A percentile compares a stretch with the other conserved stretches of the same genome.
Evolutionary conservation across 2,888 invertebrate genomes (phyloP).

Genomic region (Coleophora flavipennella): DNA sequence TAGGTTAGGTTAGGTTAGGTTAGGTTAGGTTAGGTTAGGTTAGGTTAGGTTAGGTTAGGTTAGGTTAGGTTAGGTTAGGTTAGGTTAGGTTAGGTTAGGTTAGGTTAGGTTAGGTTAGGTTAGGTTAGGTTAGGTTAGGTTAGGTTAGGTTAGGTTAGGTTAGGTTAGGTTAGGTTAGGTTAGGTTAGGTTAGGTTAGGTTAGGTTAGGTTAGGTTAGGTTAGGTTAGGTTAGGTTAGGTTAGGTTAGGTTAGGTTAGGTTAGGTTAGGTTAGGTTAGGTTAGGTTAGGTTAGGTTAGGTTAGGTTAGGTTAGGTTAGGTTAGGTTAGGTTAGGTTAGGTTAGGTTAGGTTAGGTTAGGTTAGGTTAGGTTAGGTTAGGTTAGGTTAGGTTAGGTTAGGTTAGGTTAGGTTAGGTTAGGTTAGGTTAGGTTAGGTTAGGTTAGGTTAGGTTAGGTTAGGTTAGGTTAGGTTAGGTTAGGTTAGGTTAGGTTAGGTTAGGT

Average conservation of each 20-base stretch:
- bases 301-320: slow-evolving; percentile 8
- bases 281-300: slow-evolving; percentile 9
- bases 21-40: slow-evolving; percentile 15
- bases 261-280: slow-evolving; percentile 11
- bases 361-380: slow-evolving; percentile 11
- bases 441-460: slow-evolving; percentile 16
- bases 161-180: slow-evolving; percentile 10
- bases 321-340: slow-evolving; percentile 11
- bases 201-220: slow-evolving; percentile 14
- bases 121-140: slow-evolving; percentile 11
- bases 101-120: slow-evolving; percentile 13
- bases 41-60: slow-evolving; percentile 17
- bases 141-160: slow-evolving; percentile 12
- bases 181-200: slow-evolving; percentile 13
- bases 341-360: slow-evolving; percentile 12
- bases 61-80: slow-evolving; percentile 16
- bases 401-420: slow-evolving; percentile 14
- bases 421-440: slow-evolving; percentile 16
- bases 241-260: slow-evolving; percentile 13
- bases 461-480: slow-evolving; percentile 14
- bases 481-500: slow-evolving; percentile 17
- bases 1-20: slow-evolving; percentile 10
- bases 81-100: slow-evolving; percentile 13
- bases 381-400: slow-evolving; percentile 10
- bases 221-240: slow-evolving; percentile 8